Evolutionary conservation across 2,888 invertebrate genomes (phyloP), one percentile per base, ranked within the genome.

Genomic region (Agriopis leucophaearia): DNA sequence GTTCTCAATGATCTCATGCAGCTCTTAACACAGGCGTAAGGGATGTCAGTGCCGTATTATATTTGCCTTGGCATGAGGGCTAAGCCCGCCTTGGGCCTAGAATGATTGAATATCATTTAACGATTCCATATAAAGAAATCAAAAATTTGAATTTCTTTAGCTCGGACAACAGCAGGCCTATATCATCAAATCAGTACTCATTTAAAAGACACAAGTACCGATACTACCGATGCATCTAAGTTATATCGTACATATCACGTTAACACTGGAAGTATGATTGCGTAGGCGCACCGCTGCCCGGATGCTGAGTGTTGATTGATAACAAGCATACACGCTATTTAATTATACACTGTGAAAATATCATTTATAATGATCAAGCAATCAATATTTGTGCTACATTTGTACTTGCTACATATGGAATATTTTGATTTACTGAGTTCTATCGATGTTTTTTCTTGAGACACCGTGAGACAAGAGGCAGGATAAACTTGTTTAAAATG

Each of bases 221-320:
- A n/a, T 13, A n/a, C 38, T 47, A 12, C 12, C 18, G 6, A 48
- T 27, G 12, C 12, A 12, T 10, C 6, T 27, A 18, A 48, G 12
- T 12, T 12, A 27, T 27, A 27, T 3, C 1, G 38, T 38, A 51
- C 13, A 8, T 7, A 52, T 38, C 15, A 48, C 54, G 27, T 58
- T 40, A 61, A 58, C 51, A 47, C 15, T 55, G 59, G 47, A 51
- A 48, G 42, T 38, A 44, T 60, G 27, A 42, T 59, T 74, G 76
- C 76, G 76, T 76, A 52, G 76, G 76, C 68, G 73, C 59, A 16
- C 7, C 63, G 59, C 70, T n/a, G n/a, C n/a, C n/a, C 71, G 74
- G 74, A 76, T 57, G 72, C 50, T 12, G 55, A 44, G 16, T 55
- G 45, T 50, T 62, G 61, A 63, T 62, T 64, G 75, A 74, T 75